Base-by-base conservation (phyloP, 1,140 invertebrate species). In the Mylabris phalerata region DNA sequence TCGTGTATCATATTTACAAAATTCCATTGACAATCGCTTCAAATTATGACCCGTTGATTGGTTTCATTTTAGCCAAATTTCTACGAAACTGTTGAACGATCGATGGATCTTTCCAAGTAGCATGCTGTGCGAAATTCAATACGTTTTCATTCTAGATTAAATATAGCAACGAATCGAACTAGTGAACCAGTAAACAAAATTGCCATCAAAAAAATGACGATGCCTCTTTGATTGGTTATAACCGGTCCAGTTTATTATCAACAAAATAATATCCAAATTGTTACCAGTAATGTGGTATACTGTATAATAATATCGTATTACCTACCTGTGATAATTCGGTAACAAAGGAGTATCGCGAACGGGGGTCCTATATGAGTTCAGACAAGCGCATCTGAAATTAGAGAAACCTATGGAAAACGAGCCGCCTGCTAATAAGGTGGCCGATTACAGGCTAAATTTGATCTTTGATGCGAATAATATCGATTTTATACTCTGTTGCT, bases 361-460 rank as follows among this genome's bases (percentile, higher is more conserved):
- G 59, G 48, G 56, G 55, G 51, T 59, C 41, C 41, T 10, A n/a
- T 42, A 11, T 64, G 62, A 57, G 65, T 57, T 67, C 65, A 64
- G 65, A 67, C 65, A 67, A 57, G 62, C 65, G 62, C 62, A 60
- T 45, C 49, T 62, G 65, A 67, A 62, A 67, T 67, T 54, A 65
- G 65, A 67, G 63, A 51, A 55, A 25, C 58, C 55, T 44, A 48
- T 65, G 65, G 63, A 65, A 65, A 65, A 67, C 42, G 65, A 67
- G 55, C 55, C 62, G 50, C 38, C 51, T 62, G 59, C 59, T 67
- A 67, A 67, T 67, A 65, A 63, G 65, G 65, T 67, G 65, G 65
- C 65, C 65, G 65, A 67, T 67, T 65, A 65, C 61, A 65, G 65
- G 60, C 65, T 63, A 65, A 65, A 65, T 65, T 63, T 63, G 65